A percentile compares a stretch with the other conserved stretches of the same genome.
Conservation (phyloP, 2,113 vertebrate genomes). For the Oxyruncus cristatus region DNA sequence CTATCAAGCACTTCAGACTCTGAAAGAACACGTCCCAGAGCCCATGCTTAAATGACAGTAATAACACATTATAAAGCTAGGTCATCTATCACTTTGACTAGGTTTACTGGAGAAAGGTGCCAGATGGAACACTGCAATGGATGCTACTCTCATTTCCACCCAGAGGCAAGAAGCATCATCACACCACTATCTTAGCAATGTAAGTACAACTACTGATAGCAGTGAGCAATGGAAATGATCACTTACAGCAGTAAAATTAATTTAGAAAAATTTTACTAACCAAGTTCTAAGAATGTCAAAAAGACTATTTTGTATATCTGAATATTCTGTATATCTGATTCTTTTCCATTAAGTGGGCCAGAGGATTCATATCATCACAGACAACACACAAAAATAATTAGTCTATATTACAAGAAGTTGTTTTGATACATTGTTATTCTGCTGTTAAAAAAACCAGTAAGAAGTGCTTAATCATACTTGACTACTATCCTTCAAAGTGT, state of each 20-base stretch:
- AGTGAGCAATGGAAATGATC: neutral
- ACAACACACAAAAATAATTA: neutral
- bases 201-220: neutral
- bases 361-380: neutral
- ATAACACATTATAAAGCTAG: neutral
- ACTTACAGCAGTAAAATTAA: neutral
- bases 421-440: neutral
- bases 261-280: neutral
- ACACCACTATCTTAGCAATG: neutral
- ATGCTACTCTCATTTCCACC: neutral
- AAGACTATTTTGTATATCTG: too few species aligned
- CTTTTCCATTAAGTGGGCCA: neutral
- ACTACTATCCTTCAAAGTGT: neutral
- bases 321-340: neutral
- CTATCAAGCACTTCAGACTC: neutral
- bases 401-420: neutral
- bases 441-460: neutral
- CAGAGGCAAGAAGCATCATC: neutral
- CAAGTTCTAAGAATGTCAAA: neutral
- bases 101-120: neutral
- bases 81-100: neutral
- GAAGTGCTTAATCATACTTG: neutral
- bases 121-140: accelerated
- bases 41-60: neutral
- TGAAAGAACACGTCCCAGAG: neutral